These are phyloP conservation scores for Gerris buenoi DNA, from an alignment of 1,140 invertebrate genomes.

Conservation along the genomic window DNA sequence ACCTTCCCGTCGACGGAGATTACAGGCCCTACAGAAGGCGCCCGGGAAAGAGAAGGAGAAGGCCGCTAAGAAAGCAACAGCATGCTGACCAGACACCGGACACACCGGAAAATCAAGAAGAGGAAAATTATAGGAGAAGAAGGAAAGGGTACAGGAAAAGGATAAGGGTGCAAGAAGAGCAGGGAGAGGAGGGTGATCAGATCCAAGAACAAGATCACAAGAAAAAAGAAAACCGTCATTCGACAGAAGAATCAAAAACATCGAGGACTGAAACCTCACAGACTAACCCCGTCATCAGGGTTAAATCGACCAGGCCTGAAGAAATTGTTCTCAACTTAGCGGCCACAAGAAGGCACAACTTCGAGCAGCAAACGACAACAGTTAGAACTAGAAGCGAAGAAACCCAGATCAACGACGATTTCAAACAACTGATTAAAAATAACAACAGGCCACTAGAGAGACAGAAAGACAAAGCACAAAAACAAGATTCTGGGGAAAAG, in stretches of 20 bases:
- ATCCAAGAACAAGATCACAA: neutral
- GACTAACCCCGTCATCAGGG: neutral
- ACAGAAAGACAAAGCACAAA: neutral
- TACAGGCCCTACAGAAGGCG: conserved; percentile 25
- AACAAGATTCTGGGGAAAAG: conserved; percentile 1
- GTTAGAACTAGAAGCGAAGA: neutral
- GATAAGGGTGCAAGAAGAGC: conserved; percentile 3
- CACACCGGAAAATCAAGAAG: neutral
- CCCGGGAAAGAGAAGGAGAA: conserved; percentile 30
- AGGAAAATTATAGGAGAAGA: conserved; percentile 16
- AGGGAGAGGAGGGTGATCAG: conserved; percentile 2
- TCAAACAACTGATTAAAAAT: neutral
- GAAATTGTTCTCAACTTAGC: neutral
- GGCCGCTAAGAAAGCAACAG: conserved; percentile 15
- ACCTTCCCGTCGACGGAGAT: conserved; percentile 15
- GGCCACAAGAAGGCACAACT: neutral
- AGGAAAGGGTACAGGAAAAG: conserved; percentile 17
- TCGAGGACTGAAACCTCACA: neutral
- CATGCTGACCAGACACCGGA: conserved; percentile 11
- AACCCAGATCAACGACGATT: neutral
- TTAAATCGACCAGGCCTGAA: neutral
- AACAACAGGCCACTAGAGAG: neutral
- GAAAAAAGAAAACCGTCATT: neutral
- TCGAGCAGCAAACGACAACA: neutral
- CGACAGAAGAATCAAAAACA: neutral